Evolutionary conservation across 2,113 vertebrate genomes (phyloP).

Genomic region (Larimichthys crocea): DNA sequence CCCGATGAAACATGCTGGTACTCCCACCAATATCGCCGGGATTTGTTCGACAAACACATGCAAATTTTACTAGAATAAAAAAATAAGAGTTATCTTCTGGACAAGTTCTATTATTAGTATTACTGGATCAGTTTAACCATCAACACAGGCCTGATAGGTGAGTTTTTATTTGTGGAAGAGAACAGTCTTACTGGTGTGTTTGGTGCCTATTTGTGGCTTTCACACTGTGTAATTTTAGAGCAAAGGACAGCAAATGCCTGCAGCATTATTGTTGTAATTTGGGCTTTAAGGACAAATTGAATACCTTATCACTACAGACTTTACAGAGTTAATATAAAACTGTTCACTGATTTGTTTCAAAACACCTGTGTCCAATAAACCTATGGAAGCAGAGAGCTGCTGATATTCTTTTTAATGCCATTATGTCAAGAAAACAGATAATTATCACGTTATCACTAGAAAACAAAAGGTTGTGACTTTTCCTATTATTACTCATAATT

Average conservation of each 20-base stretch:
- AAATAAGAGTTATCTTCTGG: background rate
- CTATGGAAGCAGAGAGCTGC: too few relatives aligned
- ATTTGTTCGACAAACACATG: background rate
- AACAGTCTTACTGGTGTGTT: background rate
- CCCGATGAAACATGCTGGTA: conserved; percentile 3
- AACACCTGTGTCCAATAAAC: background rate
- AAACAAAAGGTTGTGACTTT: too few relatives aligned
- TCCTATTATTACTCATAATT: too few relatives aligned
- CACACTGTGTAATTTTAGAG: background rate
- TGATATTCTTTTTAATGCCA: too few relatives aligned
- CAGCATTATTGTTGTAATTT: background rate
- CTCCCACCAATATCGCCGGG: background rate
- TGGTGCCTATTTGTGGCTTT: background rate
- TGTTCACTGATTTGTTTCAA: background rate
- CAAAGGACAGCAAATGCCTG: background rate
- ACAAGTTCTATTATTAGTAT: background rate
- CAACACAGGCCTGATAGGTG: background rate
- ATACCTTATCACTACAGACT: background rate
- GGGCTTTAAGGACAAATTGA: background rate
- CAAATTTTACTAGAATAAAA: background rate
- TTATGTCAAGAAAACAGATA: too few relatives aligned
- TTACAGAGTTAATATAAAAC: background rate
- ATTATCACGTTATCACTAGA: too few relatives aligned
- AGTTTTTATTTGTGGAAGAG: background rate
- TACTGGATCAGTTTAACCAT: background rate